These are phyloP conservation scores for Leptinotarsa juncta DNA, from an alignment of 2,888 invertebrate genomes.

Conservation along the genomic window DNA sequence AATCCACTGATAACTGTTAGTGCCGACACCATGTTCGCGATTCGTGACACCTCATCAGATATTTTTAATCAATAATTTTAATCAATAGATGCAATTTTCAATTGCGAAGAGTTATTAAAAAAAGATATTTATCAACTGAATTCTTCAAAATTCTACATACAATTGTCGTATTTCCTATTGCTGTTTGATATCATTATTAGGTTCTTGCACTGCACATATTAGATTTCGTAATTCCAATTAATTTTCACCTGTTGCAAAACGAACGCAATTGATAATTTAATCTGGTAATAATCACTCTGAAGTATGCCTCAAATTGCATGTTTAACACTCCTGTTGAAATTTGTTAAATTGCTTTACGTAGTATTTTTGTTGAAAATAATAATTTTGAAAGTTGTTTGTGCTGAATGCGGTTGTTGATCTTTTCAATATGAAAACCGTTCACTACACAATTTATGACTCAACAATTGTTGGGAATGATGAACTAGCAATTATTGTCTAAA, in stretches of 20 bases:
- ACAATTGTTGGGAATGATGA: conserved; percentile 1
- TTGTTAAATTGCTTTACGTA: background rate
- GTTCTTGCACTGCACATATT: background rate
- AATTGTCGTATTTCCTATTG: background rate
- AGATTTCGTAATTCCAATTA: conserved; percentile 1
- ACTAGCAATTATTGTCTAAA: background rate
- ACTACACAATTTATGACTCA: background rate
- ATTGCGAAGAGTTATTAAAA: too few species aligned
- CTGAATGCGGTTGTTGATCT: background rate
- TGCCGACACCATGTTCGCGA: too few species aligned
- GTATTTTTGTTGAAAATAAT: background rate
- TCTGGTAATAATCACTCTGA: background rate
- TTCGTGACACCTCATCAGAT: too few species aligned
- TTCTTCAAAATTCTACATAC: too few species aligned
- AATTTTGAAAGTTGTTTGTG: conserved; percentile 9
- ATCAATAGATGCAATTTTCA: too few species aligned
- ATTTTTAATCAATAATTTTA: too few species aligned
- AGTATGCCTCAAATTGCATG: background rate
- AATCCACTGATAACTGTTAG: too few species aligned
- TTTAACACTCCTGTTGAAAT: conserved; percentile 9
- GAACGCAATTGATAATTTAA: conserved; percentile 3
- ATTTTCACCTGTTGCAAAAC: conserved; percentile 1
- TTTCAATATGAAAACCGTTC: background rate
- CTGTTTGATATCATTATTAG: background rate
- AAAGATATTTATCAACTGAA: too few species aligned